phyloP scores from a whole-genome alignment of 1,140 invertebrate species.

The Trachymyrmex cornetzi region DNA sequence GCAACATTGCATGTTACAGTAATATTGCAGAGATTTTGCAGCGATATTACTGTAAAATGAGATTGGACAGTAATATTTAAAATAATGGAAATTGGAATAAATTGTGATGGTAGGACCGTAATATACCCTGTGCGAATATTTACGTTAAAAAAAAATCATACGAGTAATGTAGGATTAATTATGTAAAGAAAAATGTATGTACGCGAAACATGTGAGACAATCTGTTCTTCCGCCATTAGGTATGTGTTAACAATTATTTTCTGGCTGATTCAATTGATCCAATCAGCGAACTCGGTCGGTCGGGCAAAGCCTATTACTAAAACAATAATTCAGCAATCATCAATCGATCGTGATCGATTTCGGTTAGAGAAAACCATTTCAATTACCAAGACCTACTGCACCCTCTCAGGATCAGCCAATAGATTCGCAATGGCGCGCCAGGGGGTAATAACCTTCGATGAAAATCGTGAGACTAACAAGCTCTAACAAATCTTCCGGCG shows the following conservation, averaged over 20 bases:
- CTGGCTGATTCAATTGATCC: background rate
- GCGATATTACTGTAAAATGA: too few species aligned
- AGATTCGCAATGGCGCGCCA: slow-evolving; percentile 68
- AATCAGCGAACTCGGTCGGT: background rate
- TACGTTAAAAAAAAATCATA: too few species aligned
- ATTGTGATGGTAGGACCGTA: too few species aligned
- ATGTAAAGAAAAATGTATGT: background rate
- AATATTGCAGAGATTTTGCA: too few species aligned
- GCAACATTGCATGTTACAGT: too few species aligned
- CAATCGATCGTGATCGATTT: slow-evolving; percentile 48
- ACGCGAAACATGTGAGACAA: background rate
- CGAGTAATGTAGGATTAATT: background rate
- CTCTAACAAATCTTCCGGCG: slow-evolving; percentile 83
- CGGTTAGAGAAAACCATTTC: slow-evolving; percentile 72
- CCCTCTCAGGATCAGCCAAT: slow-evolving; percentile 63
- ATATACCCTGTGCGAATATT: background rate
- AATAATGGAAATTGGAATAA: too few species aligned
- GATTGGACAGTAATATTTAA: too few species aligned
- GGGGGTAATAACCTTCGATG: slow-evolving; percentile 68
- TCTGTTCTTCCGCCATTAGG: background rate
- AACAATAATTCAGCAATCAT: slow-evolving; percentile 36
- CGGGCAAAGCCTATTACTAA: slow-evolving; percentile 63
- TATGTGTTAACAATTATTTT: slow-evolving; percentile 16
- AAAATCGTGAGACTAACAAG: slow-evolving; percentile 81
- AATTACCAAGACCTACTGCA: slow-evolving; percentile 51